These are phyloP conservation scores for Salvelinus namaycush DNA, from an alignment of 2,113 vertebrate genomes.

Conservation along the genomic window DNA sequence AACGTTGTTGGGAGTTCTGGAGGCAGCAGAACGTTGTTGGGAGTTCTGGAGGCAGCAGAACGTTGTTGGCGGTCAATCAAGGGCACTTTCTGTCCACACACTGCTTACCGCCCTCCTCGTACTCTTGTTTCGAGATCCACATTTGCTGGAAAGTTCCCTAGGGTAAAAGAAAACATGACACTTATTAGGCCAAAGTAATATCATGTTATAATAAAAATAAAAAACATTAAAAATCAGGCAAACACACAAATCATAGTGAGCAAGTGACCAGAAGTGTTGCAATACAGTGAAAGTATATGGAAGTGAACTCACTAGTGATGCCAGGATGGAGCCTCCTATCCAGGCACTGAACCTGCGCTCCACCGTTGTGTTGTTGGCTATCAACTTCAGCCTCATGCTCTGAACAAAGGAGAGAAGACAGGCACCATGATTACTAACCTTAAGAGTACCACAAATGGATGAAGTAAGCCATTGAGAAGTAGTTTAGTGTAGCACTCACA, in stretches of 20 bases:
- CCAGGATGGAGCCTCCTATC: slow-evolving; percentile 98
- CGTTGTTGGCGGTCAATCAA: slow-evolving; percentile 66
- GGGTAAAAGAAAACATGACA: slow-evolving; percentile 32
- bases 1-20: slow-evolving; percentile 19
- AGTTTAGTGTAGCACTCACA: slow-evolving; percentile 66
- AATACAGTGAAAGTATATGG: too few relatives aligned
- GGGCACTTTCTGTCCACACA: slow-evolving; percentile 98
- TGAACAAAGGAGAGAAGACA: slow-evolving; percentile 52
- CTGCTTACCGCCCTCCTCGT: slow-evolving; percentile 98
- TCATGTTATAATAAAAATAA: too few relatives aligned
- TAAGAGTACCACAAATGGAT: background rate
- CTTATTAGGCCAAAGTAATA: too few relatives aligned
- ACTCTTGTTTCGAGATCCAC: slow-evolving; percentile 99
- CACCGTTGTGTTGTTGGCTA: slow-evolving; percentile 97
- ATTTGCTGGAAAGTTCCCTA: slow-evolving; percentile 99
- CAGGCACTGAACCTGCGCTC: slow-evolving; percentile 95
- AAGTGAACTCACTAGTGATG: slow-evolving; percentile 87
- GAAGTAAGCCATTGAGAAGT: too few relatives aligned
- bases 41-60: slow-evolving; percentile 13
- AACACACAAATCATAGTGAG: too few relatives aligned
- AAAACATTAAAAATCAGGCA: too few relatives aligned
- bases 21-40: slow-evolving; percentile 27
- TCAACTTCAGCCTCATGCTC: slow-evolving; percentile 98
- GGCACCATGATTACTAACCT: too few relatives aligned
- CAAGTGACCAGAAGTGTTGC: background rate